Base-by-base conservation (phyloP, 1,140 invertebrate species). In the Dinoponera quadriceps region DNA sequence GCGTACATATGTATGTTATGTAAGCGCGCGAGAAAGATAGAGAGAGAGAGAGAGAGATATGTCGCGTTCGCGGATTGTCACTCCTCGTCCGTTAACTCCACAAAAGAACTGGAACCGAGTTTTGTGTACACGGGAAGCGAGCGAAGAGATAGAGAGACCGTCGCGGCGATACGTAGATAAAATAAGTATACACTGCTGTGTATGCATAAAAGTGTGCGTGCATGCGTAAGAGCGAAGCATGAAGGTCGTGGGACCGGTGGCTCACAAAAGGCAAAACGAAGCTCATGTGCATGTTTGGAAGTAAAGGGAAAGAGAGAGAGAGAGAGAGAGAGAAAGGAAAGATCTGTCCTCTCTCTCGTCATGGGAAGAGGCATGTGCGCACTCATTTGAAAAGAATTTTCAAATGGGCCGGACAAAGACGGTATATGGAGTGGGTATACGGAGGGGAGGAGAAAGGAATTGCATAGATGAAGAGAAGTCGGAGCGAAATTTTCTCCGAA, bases 191-290 rank as follows among this genome's bases (percentile, higher is more conserved):
- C 18, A 16, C 7, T 44, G 38, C 38, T 18, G 29, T 25, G 51
- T 48, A 18, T 22, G 16, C 3, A 16, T 18, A 20, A 44, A 9
- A 44, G 38, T 33, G 5, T 38, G 60, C 49, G 27, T 77, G 29
- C 38, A 66, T 63, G 65, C 82, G 68, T 73, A 84, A 44, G 25
- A 78, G 74, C 48, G 25, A 27, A 51, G 25, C 49, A 18, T 49
- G 85, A 85, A 85, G 84, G 80, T 85, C 85, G 78, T 68, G 72
- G 44, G 78, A 83, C 33, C 27, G 29, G 57, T 69, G 49, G 63
- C 14, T 85, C 54, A 54, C 54, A 72, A 85, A 87, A 82, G 59
- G 71, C 51, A 20, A 73, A 48, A 69, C 85, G 62, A 68, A 7
- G 20, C 44, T 54, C 55, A 33, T 48, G 38, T n/a, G 62, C 65